These are phyloP conservation scores for Callyntrura sp. DNA, from an alignment of 2,888 invertebrate genomes.

Conservation along the genomic window DNA sequence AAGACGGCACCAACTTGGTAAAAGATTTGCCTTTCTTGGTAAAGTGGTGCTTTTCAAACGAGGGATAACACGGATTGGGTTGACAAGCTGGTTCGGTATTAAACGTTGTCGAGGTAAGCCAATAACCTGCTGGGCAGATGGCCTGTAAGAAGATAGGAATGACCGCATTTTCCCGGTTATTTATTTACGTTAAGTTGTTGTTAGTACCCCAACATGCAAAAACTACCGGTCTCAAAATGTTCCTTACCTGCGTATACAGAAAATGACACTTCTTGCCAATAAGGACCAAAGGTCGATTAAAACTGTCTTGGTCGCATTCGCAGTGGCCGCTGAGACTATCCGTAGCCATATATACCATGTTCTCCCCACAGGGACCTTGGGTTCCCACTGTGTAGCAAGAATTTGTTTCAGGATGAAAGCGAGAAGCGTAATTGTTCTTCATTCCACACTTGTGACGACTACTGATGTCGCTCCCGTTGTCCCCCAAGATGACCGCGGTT, in stretches of 20 bases:
- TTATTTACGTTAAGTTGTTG: not conserved
- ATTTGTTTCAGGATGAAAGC: constrained; percentile 65
- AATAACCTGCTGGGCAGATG: constrained; percentile 70
- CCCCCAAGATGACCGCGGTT: too few species aligned
- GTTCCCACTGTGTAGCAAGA: constrained; percentile 74
- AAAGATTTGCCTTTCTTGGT: not conserved
- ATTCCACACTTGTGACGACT: not conserved
- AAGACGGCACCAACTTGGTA: constrained; percentile 1
- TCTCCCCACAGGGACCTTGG: constrained; percentile 74
- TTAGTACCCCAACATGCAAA: not conserved
- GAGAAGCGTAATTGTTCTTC: not conserved
- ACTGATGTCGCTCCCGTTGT: too few species aligned
- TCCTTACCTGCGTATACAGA: constrained; percentile 73
- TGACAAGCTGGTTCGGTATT: constrained; percentile 61
- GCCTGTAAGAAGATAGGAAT: constrained; percentile 53
- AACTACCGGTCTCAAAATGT: not conserved
- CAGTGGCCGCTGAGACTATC: constrained; percentile 67
- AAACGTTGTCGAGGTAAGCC: constrained; percentile 51
- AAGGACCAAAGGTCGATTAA: constrained; percentile 67
- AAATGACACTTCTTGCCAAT: constrained; percentile 74
- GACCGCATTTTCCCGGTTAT: not conserved
- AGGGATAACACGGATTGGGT: constrained; percentile 66
- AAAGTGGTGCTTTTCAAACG: not conserved
- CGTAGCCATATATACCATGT: constrained; percentile 70
- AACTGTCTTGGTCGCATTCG: constrained; percentile 72